phyloP scores from a whole-genome alignment of 2,113 vertebrate genomes.

The Elaphurus davidianus region DNA sequence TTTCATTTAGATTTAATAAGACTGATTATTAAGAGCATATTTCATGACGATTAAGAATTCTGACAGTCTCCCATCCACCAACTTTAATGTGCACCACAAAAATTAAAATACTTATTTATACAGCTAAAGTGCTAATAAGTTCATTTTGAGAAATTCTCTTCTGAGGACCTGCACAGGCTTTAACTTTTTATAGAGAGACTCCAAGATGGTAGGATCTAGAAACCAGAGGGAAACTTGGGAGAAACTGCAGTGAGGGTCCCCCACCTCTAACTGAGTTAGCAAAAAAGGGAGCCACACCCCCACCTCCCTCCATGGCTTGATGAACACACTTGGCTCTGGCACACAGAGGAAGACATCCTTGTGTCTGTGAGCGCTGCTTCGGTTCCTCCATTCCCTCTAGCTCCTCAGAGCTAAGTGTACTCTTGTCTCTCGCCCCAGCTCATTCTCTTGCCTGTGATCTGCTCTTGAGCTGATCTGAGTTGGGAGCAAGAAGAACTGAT shows the following conservation, averaged over 20 bases:
- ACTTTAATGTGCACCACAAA: slow-evolving; percentile 74
- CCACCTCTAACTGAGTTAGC: not conserved
- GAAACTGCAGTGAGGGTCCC: not conserved
- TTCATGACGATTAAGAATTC: slow-evolving; percentile 68
- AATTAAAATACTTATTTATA: slow-evolving; percentile 80
- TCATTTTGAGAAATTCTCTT: slow-evolving; percentile 57
- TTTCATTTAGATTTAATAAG: slow-evolving; percentile 71
- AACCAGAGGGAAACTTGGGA: not conserved
- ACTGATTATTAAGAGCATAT: slow-evolving; percentile 68
- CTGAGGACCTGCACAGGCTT: slow-evolving; percentile 28
- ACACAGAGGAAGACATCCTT: not conserved
- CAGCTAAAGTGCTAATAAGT: slow-evolving; percentile 65
- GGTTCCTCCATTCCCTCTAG: not conserved
- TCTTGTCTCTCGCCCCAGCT: not conserved
- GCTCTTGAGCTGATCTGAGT: not conserved
- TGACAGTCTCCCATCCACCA: slow-evolving; percentile 68
- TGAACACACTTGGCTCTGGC: not conserved
- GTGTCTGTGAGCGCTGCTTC: not conserved
- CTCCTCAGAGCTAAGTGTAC: not conserved
- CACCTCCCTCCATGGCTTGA: not conserved
- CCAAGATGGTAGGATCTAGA: not conserved
- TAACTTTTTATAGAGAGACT: slow-evolving; percentile 56
- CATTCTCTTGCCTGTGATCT: not conserved
- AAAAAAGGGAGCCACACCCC: not conserved
- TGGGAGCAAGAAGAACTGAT: not conserved